phyloP scores from a whole-genome alignment of 2,113 vertebrate species.

The Protobothrops flavoviridis region DNA sequence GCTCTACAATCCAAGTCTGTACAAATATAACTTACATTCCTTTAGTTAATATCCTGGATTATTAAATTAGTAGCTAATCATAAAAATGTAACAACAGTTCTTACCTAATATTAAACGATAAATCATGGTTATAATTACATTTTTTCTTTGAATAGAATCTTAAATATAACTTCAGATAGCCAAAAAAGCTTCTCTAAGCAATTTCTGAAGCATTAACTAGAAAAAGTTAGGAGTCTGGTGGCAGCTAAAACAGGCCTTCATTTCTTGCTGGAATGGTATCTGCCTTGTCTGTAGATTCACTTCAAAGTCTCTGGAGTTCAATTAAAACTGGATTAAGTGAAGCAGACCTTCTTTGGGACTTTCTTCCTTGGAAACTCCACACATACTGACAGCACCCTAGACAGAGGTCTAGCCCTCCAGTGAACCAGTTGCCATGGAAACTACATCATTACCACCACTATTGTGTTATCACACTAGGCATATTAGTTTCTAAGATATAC shows the following conservation, averaged over 20 bases:
- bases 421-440: slow-evolving; percentile 78
- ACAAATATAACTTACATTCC: background rate
- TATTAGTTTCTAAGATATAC: slow-evolving; percentile 61
- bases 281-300: slow-evolving; percentile 83
- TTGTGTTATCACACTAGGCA: slow-evolving; percentile 56
- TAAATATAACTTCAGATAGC: slow-evolving; percentile 17
- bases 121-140: background rate
- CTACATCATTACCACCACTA: slow-evolving; percentile 63
- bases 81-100: background rate
- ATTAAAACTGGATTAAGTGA: slow-evolving; percentile 98
- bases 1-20: background rate
- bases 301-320: slow-evolving; percentile 99
- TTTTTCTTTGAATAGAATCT: slow-evolving; percentile 20
- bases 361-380: slow-evolving; percentile 70
- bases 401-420: slow-evolving; percentile 74
- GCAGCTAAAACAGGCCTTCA: slow-evolving; percentile 71
- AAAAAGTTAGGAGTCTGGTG: slow-evolving; percentile 57
- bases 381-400: slow-evolving; percentile 74
- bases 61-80: background rate
- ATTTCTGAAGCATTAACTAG: slow-evolving; percentile 76
- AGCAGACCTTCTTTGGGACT: slow-evolving; percentile 72
- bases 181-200: slow-evolving; percentile 20
- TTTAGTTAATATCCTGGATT: background rate
- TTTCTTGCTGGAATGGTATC: slow-evolving; percentile 66
- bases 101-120: background rate